A percentile compares a stretch with the other conserved stretches of the same genome.
Evolutionary conservation across 2,113 vertebrate species (phyloP).

Genomic region (Nicator chloris): DNA sequence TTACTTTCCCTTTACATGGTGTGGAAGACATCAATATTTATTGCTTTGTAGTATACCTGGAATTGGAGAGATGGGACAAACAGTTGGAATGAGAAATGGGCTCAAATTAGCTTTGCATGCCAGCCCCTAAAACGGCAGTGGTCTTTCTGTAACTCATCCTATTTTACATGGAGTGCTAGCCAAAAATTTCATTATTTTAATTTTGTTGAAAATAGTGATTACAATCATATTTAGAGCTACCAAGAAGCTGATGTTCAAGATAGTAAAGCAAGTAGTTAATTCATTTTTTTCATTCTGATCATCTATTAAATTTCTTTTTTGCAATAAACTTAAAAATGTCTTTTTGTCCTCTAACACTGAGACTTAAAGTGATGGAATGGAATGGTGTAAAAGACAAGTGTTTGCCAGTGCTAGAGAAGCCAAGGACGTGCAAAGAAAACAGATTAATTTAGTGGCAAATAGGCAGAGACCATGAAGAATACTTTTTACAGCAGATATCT

Average conservation of each 20-base stretch:
- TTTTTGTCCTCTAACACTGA: neutral
- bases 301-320: neutral
- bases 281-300: neutral
- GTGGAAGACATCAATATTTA: neutral
- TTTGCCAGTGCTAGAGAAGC: conserved; percentile 24
- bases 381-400: neutral
- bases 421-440: conserved; percentile 52
- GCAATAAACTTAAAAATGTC: neutral
- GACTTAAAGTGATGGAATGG: neutral
- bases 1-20: neutral
- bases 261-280: neutral
- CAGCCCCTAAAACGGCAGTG: neutral
- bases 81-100: neutral
- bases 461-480: neutral
- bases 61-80: neutral
- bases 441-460: conserved; percentile 26
- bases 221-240: neutral
- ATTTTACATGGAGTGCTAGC: neutral
- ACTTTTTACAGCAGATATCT: conserved; percentile 5
- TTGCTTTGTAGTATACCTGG: neutral
- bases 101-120: neutral
- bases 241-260: neutral
- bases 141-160: neutral
- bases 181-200: neutral
- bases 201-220: neutral